Evolutionary conservation across 2,113 vertebrate genomes (phyloP).

Genomic region (Hippoglossus stenolepis): DNA sequence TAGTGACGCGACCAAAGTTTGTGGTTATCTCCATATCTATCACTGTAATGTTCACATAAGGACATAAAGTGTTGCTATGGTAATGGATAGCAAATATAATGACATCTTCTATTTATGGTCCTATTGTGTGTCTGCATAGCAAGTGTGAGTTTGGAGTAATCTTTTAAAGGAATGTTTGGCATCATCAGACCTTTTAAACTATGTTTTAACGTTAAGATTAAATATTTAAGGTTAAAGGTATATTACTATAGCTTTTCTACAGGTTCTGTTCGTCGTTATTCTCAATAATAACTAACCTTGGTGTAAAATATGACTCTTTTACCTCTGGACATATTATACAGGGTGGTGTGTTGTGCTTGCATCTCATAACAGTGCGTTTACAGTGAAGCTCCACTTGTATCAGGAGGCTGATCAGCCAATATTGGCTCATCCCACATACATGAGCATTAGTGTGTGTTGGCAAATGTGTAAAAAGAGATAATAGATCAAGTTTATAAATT

Average conservation of each 20-base stretch:
- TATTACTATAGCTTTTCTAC: too few relatives aligned
- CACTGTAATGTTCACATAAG: not conserved
- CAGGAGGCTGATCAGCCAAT: not conserved
- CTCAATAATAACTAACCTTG: not conserved
- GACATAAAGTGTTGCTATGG: not conserved
- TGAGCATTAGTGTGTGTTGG: not conserved
- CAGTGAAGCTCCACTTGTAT: not conserved
- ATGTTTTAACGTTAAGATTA: not conserved
- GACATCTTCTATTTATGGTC: not conserved
- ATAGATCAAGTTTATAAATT: too few relatives aligned
- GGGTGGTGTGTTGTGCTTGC: not conserved
- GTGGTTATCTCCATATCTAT: constrained; percentile 1
- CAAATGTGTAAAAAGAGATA: too few relatives aligned
- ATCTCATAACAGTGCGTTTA: not conserved
- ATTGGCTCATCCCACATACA: not conserved
- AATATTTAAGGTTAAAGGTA: too few relatives aligned
- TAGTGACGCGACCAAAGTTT: not conserved
- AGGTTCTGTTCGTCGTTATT: too few relatives aligned
- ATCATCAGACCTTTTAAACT: not conserved
- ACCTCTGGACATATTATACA: not conserved
- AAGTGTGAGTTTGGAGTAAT: not conserved
- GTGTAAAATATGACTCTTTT: not conserved
- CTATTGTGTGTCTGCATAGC: not conserved
- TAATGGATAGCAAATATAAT: not conserved
- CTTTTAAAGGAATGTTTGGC: not conserved